These are phyloP conservation scores for Unio pictorum DNA, from an alignment of 2,888 invertebrate species.

Conservation along the genomic window DNA sequence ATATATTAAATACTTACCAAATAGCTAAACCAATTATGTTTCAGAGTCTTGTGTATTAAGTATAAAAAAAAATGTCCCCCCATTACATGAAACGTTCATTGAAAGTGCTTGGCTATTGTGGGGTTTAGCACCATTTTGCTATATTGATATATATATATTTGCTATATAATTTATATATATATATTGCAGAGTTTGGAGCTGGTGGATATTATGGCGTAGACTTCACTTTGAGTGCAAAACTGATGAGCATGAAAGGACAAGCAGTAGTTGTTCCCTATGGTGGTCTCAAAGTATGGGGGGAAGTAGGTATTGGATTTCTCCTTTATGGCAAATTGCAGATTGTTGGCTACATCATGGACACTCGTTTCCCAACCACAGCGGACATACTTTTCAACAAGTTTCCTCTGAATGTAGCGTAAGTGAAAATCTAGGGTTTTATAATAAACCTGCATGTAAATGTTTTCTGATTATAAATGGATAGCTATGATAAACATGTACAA, in stretches of 20 bases:
- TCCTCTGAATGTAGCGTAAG: constrained; percentile 53
- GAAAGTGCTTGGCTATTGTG: too few relatives aligned
- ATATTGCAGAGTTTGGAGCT: constrained; percentile 38
- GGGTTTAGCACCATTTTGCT: too few relatives aligned
- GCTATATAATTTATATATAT: not conserved
- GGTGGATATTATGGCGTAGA: constrained; percentile 47
- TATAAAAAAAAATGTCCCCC: too few relatives aligned
- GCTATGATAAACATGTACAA: too few relatives aligned
- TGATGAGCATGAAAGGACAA: constrained; percentile 33
- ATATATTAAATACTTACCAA: too few relatives aligned
- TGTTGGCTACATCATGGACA: constrained; percentile 44
- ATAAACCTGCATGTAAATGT: too few relatives aligned
- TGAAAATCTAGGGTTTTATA: not conserved
- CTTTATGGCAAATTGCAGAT: constrained; percentile 44
- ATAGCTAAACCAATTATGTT: too few relatives aligned
- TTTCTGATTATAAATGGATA: too few relatives aligned
- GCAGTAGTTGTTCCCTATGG: constrained; percentile 38
- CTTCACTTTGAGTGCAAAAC: constrained; percentile 35
- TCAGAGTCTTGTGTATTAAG: too few relatives aligned
- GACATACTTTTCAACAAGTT: constrained; percentile 55
- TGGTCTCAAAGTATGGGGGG: constrained; percentile 35
- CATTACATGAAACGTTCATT: too few relatives aligned
- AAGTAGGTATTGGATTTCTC: constrained; percentile 38
- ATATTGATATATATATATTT: too few relatives aligned
- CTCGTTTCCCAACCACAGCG: constrained; percentile 47